Base-by-base conservation (phyloP, 2,113 vertebrate genomes). In the Sinocyclocheilus anophthalmus region DNA sequence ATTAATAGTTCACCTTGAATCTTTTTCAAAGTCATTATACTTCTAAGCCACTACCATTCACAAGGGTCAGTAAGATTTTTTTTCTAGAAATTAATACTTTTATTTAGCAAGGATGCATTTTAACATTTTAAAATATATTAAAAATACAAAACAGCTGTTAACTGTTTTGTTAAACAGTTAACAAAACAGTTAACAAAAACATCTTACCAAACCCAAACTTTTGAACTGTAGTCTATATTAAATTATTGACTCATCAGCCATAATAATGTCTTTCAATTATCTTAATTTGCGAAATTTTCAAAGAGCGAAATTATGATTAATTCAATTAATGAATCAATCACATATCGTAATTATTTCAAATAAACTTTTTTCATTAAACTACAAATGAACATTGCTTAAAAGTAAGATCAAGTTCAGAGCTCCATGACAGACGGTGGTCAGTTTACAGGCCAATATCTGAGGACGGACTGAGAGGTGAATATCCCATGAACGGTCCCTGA, bases 401-500 rank as follows among this genome's bases (percentile, higher is more conserved):
- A 57, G 22, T 63, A 39, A 63, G 59, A 63, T 16, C 13, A 42
- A 45, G 57, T 42, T 24, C 9, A 48, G 11, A 57, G 37, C 37
- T 39, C 11, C 16, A 39, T n/a, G 6, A 72, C 67, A 73, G 67
- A 59, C 18, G 6, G n/a, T 5, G 26, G 55, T 69, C 63, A 82
- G 45, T 26, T 69, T 22, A 82, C 24, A 30, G 79, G n/a, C 2
- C n/a, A 50, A 13, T 48, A 16, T 82, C 75, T 76, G 26, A 73
- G 48, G 33, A 30, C 77, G 72, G 83, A 53, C 50, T 33, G 37
- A 87, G 59, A 70, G 69, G 70, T 69, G 73, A 76, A 78, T 53
- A 79, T 88, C 88, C 89, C 20, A 82, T 24, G 61, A 89, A 88
- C 87, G 88, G 84, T 86, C 87, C 57, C 85, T 84, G 85, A 90